Percentiles rank a stretch among this genome's conserved stretches.
Conservation (phyloP, 2,113 vertebrate species). For the Corydoras sp. region DNA sequence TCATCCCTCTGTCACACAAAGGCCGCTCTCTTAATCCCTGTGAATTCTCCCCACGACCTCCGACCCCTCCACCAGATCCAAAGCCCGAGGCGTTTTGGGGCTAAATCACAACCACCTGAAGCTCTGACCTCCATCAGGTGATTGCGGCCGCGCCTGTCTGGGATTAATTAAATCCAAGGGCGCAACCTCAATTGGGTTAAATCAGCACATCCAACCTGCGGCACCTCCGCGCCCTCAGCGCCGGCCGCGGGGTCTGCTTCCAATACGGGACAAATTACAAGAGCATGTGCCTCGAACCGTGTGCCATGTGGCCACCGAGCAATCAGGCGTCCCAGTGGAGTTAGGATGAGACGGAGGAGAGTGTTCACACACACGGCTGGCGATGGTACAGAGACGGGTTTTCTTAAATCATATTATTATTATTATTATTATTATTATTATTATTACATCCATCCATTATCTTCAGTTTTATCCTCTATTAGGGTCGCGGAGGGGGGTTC, state of each 20-base stretch:
- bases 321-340: not conserved
- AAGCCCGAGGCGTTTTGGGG: constrained; percentile 35
- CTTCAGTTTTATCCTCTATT: too few species aligned
- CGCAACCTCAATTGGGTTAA: constrained; percentile 46
- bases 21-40: constrained; percentile 33
- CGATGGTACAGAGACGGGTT: too few species aligned
- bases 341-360: constrained; percentile 10
- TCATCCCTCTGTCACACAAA: constrained; percentile 27
- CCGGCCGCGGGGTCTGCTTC: constrained; percentile 28
- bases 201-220: constrained; percentile 48
- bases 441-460: too few species aligned
- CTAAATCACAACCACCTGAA: constrained; percentile 41
- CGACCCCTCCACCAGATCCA: constrained; percentile 40
- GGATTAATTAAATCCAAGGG: constrained; percentile 45
- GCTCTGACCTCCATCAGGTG: constrained; percentile 42
- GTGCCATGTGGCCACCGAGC: constrained; percentile 7
- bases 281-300: constrained; percentile 10
- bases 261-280: constrained; percentile 40
- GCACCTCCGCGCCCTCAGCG: constrained; percentile 25
- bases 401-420: too few species aligned
- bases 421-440: too few species aligned
- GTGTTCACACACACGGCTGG: too few species aligned
- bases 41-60: constrained; percentile 30
- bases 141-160: constrained; percentile 33
- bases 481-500: too few species aligned